phyloP scores from a whole-genome alignment of 2,888 invertebrate genomes.

The Rugalucina vietnamica region DNA sequence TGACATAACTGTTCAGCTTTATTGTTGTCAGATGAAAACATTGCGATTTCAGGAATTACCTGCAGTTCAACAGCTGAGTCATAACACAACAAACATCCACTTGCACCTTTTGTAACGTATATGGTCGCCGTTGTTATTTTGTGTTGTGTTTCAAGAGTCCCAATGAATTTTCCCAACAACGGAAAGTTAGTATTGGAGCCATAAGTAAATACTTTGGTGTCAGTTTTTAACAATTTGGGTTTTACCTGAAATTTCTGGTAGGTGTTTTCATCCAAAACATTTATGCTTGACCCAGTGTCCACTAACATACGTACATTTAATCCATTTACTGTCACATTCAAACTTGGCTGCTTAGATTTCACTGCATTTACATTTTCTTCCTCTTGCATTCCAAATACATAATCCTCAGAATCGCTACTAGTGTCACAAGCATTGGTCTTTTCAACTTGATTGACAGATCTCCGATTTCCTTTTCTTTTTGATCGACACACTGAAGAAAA shows the following conservation, averaged over 20 bases:
- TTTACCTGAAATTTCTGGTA: background rate
- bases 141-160: background rate
- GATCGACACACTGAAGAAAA: constrained; percentile 21
- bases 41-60: background rate
- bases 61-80: background rate
- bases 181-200: background rate
- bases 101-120: background rate
- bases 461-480: background rate
- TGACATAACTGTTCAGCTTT: background rate
- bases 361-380: background rate
- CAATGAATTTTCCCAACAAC: background rate
- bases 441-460: background rate
- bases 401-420: constrained; percentile 12
- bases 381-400: constrained; percentile 10
- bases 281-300: constrained; percentile 44
- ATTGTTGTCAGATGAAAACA: background rate
- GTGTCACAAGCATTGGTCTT: background rate
- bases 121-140: background rate
- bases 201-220: background rate
- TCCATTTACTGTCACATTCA: background rate
- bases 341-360: constrained; percentile 18
- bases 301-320: constrained; percentile 20
- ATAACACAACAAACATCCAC: background rate
- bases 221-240: background rate
- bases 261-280: constrained; percentile 19